A percentile compares a stretch with the other conserved stretches of the same genome.
These are phyloP conservation scores for Glomeris maerens DNA, from an alignment of 1,140 invertebrate species.

Conservation along the genomic window DNA sequence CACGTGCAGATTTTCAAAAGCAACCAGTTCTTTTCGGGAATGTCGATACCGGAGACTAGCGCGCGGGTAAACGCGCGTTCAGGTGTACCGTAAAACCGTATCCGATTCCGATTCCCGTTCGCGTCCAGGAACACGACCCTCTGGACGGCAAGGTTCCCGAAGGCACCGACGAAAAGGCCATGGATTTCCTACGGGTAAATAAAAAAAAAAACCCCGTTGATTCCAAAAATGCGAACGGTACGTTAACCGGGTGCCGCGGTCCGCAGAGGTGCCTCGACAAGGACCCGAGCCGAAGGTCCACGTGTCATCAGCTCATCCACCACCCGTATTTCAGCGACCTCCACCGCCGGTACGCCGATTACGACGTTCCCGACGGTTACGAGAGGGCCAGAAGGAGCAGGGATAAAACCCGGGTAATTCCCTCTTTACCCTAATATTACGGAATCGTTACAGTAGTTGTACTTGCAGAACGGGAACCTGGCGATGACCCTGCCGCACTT, in stretches of 20 bases:
- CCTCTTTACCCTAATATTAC: constrained; percentile 38
- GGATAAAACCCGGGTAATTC: constrained; percentile 41
- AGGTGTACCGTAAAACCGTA: constrained; percentile 1
- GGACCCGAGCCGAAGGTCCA: constrained; percentile 78
- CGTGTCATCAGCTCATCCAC: constrained; percentile 69
- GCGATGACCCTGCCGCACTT: constrained; percentile 22
- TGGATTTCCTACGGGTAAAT: constrained; percentile 73
- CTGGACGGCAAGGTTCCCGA: constrained; percentile 69
- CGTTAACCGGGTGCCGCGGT: background rate
- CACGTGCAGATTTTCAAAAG: constrained; percentile 91
- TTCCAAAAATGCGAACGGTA: constrained; percentile 14
- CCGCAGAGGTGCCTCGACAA: constrained; percentile 81
- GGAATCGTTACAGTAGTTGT: constrained; percentile 32
- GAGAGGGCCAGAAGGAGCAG: constrained; percentile 45
- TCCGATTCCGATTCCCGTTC: constrained; percentile 2
- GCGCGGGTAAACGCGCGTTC: constrained; percentile 26
- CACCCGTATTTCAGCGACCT: constrained; percentile 80
- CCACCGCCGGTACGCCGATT: constrained; percentile 47
- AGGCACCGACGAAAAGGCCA: constrained; percentile 45
- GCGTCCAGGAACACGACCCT: constrained; percentile 35
- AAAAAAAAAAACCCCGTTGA: constrained; percentile 6
- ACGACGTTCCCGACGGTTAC: constrained; percentile 50
- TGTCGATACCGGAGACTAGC: constrained; percentile 73
- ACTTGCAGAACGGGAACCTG: constrained; percentile 29
- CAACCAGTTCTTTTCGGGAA: constrained; percentile 91